phyloP scores from a whole-genome alignment of 2,797 vertebrate genomes.

The Sciaenops ocellatus region DNA sequence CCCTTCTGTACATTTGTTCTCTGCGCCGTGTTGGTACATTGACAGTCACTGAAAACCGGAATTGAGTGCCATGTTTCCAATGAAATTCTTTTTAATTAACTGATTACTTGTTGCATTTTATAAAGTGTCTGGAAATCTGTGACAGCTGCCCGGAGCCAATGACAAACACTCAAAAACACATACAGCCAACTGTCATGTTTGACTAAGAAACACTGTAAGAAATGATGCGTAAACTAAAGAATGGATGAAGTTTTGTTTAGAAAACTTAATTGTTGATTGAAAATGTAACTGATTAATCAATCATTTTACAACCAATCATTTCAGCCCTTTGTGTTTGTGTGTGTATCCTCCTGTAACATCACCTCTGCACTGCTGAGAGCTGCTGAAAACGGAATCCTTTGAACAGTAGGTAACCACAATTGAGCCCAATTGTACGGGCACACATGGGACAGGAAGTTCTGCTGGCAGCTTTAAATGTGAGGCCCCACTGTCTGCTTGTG shows the following conservation, averaged over 20 bases:
- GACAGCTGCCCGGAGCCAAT: too few species aligned
- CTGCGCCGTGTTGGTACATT: too few species aligned
- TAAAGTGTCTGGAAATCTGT: too few species aligned
- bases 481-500: not conserved
- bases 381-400: not conserved
- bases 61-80: too few species aligned
- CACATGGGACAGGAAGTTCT: not conserved
- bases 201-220: fast-evolving
- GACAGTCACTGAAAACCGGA: too few species aligned
- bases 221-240: not conserved
- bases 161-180: too few species aligned
- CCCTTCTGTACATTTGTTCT: not conserved
- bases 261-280: too few species aligned
- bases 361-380: not conserved
- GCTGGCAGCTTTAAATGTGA: not conserved
- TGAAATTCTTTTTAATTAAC: too few species aligned
- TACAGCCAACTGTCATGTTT: not conserved
- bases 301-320: not conserved
- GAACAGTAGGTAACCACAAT: not conserved
- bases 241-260: not conserved
- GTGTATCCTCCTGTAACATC: too few species aligned
- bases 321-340: too few species aligned
- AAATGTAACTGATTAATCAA: not conserved
- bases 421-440: not conserved
- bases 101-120: too few species aligned